A percentile compares a stretch with the other conserved stretches of the same genome.
These are phyloP conservation scores for Deilephila porcellus DNA, from an alignment of 2,888 invertebrate genomes.

Conservation along the genomic window DNA sequence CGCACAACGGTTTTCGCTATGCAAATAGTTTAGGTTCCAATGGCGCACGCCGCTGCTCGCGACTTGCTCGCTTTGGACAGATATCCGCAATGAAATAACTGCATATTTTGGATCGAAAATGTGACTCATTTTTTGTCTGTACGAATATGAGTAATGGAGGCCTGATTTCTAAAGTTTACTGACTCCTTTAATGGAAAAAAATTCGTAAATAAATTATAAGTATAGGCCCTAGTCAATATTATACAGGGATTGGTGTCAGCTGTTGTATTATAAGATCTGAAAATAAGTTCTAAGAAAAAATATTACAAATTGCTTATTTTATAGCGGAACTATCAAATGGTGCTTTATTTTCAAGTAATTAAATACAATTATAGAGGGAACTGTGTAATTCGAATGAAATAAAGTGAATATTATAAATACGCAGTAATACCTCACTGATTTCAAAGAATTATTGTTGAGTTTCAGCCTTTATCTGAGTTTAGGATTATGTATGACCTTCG, in stretches of 20 bases:
- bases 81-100: slow-evolving; percentile 3
- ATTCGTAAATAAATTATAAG: background rate
- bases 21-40: slow-evolving; percentile 10
- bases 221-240: background rate
- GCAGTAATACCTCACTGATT: too few species aligned
- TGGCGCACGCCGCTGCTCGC: background rate
- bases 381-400: too few species aligned
- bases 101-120: background rate
- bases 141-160: background rate
- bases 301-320: too few species aligned
- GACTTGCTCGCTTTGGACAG: background rate
- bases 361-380: too few species aligned
- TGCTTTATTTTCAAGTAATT: too few species aligned
- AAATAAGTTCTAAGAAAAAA: too few species aligned
- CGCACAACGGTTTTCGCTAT: slow-evolving; percentile 25
- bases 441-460: too few species aligned
- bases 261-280: too few species aligned
- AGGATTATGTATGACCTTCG: too few species aligned
- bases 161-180: background rate
- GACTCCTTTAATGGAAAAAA: background rate
- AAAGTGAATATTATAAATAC: too few species aligned
- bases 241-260: background rate
- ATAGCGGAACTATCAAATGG: too few species aligned
- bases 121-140: background rate
- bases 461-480: too few species aligned